Evolutionary conservation across 2,888 invertebrate species (phyloP), one percentile per base, ranked within the genome.

Genomic region (Carpatolechia fugitivella): DNA sequence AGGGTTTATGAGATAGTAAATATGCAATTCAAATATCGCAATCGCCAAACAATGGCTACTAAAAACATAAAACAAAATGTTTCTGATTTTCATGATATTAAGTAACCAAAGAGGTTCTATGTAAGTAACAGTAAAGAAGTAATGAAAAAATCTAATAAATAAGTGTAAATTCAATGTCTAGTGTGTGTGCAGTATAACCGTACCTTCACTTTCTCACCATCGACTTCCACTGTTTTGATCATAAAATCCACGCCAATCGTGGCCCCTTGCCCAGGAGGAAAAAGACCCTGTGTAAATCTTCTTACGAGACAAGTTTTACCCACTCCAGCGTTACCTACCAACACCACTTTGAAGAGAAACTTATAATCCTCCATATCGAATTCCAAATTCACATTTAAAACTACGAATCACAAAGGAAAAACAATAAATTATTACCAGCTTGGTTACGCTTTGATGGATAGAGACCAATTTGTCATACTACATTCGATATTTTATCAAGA

Each of bases 231-330:
- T 53, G 98, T 98, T 91, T 99, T 99, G 60, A 99, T 99, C 98
- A 99, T 98, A 83, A 99, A 99, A 92, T 99, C 99, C 24, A 99
- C 99, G 56, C 99, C 99, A 72, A 99, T 99, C 2, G 99, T 99
- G 55, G 99, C 99, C 66, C 98, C 98, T 90, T 99, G 99, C 11
- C 99, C 99, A 31, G 98, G 98, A 52, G 99, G 99, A 89, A 99
- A 99, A 49, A 99, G 90, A 1, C 99, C 99, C 92, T 99, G 99
- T 38, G 99, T 99, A 82, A 99, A 99, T 72, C 99, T 93, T 62
- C 99, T 92, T 56, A 99, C 99, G 55, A 99, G 92, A 87, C 99
- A 99, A 52, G 99, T 99, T 89, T 99, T 99, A 18, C 99, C 99
- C 62, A 99, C 99, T 55, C 99, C 99, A 64, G 99, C 98, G 91